These are phyloP conservation scores for Macrophya annulata DNA, from an alignment of 2,888 invertebrate genomes.

Conservation along the genomic window DNA sequence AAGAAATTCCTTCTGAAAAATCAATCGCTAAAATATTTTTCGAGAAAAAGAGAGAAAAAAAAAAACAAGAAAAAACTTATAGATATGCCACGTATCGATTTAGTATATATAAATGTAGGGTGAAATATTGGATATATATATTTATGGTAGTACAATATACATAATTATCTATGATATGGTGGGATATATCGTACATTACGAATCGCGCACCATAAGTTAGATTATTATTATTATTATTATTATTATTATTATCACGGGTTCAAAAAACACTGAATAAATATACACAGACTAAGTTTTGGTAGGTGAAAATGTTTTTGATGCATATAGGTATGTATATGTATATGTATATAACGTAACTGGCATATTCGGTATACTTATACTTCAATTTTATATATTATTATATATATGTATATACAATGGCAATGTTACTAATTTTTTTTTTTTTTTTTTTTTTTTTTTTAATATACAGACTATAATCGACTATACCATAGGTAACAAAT, in stretches of 20 bases:
- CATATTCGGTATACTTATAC: constrained; percentile 60
- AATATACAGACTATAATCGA: constrained; percentile 60
- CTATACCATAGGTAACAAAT: constrained; percentile 77
- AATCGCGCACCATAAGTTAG: not conserved
- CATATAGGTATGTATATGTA: no score
- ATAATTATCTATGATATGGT: not conserved
- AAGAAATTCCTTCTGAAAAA: not conserved
- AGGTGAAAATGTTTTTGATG: not conserved
- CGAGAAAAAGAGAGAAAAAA: no score
- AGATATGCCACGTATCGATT: not conserved
- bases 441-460: not conserved
- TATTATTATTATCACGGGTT: constrained; percentile 23
- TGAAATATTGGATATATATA: not conserved
- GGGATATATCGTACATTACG: not conserved
- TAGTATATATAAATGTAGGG: constrained; percentile 3
- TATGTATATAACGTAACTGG: constrained; percentile 52
- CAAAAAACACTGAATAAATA: constrained; percentile 30
- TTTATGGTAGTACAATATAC: not conserved
- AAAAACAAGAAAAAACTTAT: not conserved
- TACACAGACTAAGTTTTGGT: constrained; percentile 27
- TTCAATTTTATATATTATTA: constrained; percentile 61
- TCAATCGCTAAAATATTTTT: not conserved
- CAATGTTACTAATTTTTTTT: constrained; percentile 67
- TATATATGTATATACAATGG: constrained; percentile 68
- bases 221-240: no score